Conservation (phyloP, 2,888 invertebrate species). For the Drosophila paucipuncta region DNA sequence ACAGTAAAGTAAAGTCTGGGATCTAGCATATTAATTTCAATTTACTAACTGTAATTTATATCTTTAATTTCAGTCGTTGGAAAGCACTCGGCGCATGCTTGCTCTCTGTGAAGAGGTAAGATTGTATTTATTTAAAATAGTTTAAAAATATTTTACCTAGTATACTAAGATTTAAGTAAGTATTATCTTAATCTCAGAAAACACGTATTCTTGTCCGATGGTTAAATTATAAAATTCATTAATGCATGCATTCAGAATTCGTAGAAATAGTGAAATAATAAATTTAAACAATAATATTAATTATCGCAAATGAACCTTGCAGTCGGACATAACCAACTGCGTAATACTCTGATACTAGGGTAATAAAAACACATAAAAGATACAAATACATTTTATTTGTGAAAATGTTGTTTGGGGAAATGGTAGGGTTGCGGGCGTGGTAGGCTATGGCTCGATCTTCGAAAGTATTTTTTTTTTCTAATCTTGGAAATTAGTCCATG, state of each 20-base stretch:
- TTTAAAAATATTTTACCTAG: not conserved
- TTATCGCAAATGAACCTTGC: not conserved
- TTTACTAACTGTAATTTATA: not conserved
- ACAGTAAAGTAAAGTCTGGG: not conserved
- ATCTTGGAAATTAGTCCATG: not conserved
- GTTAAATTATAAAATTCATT: not conserved
- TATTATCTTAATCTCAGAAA: not conserved
- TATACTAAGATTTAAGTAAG: not conserved
- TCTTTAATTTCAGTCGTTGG: slow-evolving; percentile 89
- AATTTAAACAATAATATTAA: not conserved
- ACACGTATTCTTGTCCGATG: not conserved
- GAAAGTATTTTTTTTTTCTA: not conserved
- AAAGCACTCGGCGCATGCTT: slow-evolving; percentile 96
- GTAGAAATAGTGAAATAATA: not conserved
- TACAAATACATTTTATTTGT: not conserved
- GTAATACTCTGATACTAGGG: slow-evolving; percentile 13
- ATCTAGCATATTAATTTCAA: not conserved
- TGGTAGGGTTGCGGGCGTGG: not conserved
- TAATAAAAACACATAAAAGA: not conserved
- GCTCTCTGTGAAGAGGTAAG: slow-evolving; percentile 93
- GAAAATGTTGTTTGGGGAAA: not conserved
- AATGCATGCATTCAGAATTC: not conserved
- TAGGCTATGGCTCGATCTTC: too few relatives aligned
- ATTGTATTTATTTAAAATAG: slow-evolving; percentile 5
- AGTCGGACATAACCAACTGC: slow-evolving; percentile 5